Conservation (phyloP, 2,888 invertebrate genomes). For the Parnassius smintheus region DNA sequence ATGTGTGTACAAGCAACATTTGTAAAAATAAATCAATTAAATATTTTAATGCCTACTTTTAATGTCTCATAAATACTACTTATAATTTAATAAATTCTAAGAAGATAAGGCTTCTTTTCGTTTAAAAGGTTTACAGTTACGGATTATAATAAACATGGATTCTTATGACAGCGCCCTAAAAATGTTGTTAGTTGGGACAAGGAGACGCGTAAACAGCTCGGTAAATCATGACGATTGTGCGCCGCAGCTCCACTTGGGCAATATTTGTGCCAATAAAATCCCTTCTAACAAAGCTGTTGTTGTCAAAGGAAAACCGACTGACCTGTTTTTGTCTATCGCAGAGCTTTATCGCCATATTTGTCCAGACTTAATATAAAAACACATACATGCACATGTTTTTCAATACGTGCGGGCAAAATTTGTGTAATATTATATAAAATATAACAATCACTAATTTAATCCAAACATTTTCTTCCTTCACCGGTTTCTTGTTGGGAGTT, state of each 20-base stretch:
- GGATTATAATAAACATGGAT: conserved; percentile 63
- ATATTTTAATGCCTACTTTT: too few relatives aligned
- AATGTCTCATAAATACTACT: too few relatives aligned
- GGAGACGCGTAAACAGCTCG: conserved; percentile 73
- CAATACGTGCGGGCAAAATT: too few relatives aligned
- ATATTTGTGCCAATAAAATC: conserved; percentile 79
- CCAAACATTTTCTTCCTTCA: conserved; percentile 10
- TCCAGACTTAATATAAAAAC: conserved; percentile 40
- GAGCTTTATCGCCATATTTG: conserved; percentile 51
- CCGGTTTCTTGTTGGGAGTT: conserved; percentile 30
- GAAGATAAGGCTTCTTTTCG: conserved; percentile 14
- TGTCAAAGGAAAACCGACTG: conserved; percentile 71
- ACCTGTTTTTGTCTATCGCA: conserved; percentile 68
- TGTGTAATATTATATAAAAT: too few relatives aligned
- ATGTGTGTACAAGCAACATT: too few relatives aligned
- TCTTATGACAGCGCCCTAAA: conserved; percentile 63
- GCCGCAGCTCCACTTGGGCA: conserved; percentile 71
- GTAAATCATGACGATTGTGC: conserved; percentile 72
- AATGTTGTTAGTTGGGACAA: conserved; percentile 61
- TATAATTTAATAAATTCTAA: conserved; percentile 2
- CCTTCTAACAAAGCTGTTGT: conserved; percentile 76
- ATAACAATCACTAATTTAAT: neutral
- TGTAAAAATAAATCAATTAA: too few relatives aligned
- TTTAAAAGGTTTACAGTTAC: conserved; percentile 44
- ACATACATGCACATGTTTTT: conserved; percentile 5